Percentiles rank a stretch among this genome's conserved stretches.
Evolutionary conservation across 2,888 invertebrate genomes (phyloP).

Genomic region (Papilio protenor): DNA sequence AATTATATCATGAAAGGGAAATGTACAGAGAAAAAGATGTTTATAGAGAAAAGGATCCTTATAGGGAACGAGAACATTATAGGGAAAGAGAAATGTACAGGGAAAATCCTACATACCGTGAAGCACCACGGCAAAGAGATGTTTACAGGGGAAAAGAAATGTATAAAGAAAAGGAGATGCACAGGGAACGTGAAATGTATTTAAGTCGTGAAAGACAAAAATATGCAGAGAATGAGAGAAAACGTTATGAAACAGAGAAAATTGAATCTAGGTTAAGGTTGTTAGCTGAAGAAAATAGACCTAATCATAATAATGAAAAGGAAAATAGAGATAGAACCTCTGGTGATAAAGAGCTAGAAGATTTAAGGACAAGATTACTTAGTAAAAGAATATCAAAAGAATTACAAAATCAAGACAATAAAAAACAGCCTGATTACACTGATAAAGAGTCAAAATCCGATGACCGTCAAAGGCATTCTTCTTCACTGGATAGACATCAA

Average conservation of each 20-base stretch:
- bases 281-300: constrained; percentile 71
- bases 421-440: constrained; percentile 73
- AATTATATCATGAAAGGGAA: constrained; percentile 70
- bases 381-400: constrained; percentile 89
- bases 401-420: constrained; percentile 79
- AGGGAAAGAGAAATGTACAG: constrained; percentile 70
- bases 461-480: constrained; percentile 60
- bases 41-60: constrained; percentile 73
- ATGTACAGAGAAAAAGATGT: constrained; percentile 69
- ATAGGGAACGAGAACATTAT: constrained; percentile 76
- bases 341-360: constrained; percentile 88
- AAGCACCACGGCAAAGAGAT: constrained; percentile 60
- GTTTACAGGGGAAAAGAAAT: constrained; percentile 49
- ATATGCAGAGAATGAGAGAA: constrained; percentile 70
- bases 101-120: constrained; percentile 67
- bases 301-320: constrained; percentile 75
- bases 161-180: constrained; percentile 67
- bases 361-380: constrained; percentile 89
- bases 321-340: constrained; percentile 78
- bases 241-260: constrained; percentile 69
- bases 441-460: constrained; percentile 74
- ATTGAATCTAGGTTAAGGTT: constrained; percentile 74
- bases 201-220: constrained; percentile 70
- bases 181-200: constrained; percentile 67
- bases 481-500: constrained; percentile 77